Base-by-base conservation (phyloP, 2,113 vertebrate species). In the Cryptotis parvus region DNA sequence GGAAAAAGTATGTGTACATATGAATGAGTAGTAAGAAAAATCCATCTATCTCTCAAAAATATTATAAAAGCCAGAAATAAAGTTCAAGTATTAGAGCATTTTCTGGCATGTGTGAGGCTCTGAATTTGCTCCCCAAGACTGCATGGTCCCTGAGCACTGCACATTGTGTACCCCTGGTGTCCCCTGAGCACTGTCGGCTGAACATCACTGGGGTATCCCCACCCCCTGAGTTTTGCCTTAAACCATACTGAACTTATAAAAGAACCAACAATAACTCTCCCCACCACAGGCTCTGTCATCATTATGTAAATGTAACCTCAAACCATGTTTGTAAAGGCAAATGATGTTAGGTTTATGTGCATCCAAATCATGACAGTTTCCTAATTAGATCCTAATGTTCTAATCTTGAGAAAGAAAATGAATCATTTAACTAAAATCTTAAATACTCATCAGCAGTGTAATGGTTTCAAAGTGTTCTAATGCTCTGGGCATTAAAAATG, bases 381-480 rank as follows among this genome's bases (percentile, higher is more conserved):
- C 2, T 87, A 92, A 94, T 81, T 94, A 89, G 81, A 96, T 79
- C 18, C 68, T 95, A 88, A 96, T 72, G 86, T 94, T 41, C 43
- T 76, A 82, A 90, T 72, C 77, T 83, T 78, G 66, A 96, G 94
- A 93, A 92, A 66, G 70, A 94, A 92, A 97, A 95, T 83, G 8
- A 93, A 75, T 88, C 49, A 75, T 75, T 87, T 92, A 92, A 89
- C 31, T 83, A 88, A 92, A 92, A 89, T 45, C 4, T 41, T 92
- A 90, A 86, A 79, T 76, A 58, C 29, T 79, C 49, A 93, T 52
- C 4, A 84, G 37, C 61, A 91, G 20, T 43, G 16, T 87, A 89
- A 89, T 79, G 16, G 29, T 37, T 89, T 89, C 77, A 45, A 86
- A 85, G 39, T 70, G 27, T 91, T 41, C 31, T 39, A 43, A 66